Conservation (phyloP, 1,140 invertebrate species). For the Lutraria rhynchaena region DNA sequence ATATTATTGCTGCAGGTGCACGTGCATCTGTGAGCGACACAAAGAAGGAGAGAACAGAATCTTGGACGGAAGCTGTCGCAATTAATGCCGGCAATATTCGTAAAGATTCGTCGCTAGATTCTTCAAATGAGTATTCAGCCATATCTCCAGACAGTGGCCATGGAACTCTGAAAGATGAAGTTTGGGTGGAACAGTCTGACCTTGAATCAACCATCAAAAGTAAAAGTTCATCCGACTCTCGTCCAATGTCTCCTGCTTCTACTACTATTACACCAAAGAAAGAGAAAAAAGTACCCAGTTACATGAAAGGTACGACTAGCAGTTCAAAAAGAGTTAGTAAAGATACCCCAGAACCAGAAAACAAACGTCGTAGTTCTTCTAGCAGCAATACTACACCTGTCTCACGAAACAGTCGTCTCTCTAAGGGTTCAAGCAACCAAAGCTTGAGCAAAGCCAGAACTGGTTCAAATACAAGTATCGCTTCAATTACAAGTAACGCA, state of each 20-base stretch:
- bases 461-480: conserved; percentile 69
- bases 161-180: conserved; percentile 71
- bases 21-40: conserved; percentile 67
- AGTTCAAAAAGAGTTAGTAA: conserved; percentile 61
- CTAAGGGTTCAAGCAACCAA: conserved; percentile 54
- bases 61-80: conserved; percentile 75
- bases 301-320: conserved; percentile 69
- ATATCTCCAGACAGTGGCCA: conserved; percentile 75
- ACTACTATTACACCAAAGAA: conserved; percentile 51
- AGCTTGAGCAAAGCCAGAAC: conserved; percentile 65
- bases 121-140: conserved; percentile 63
- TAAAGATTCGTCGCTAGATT: conserved; percentile 66
- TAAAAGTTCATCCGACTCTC: conserved; percentile 44
- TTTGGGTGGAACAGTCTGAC: conserved; percentile 70
- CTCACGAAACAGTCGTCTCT: conserved; percentile 48
- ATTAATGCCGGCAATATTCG: conserved; percentile 54
- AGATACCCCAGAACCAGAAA: conserved; percentile 55
- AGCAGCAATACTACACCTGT: conserved; percentile 57
- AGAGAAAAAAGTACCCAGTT: conserved; percentile 69
- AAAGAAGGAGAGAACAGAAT: conserved; percentile 76
- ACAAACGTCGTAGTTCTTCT: conserved; percentile 52
- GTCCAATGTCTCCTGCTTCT: conserved; percentile 53
- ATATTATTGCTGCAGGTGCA: conserved; percentile 62
- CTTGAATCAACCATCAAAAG: conserved; percentile 57
- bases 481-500: conserved; percentile 64